Evolutionary conservation across 2,797 vertebrate genomes (phyloP).

Genomic region (Danio choprae): DNA sequence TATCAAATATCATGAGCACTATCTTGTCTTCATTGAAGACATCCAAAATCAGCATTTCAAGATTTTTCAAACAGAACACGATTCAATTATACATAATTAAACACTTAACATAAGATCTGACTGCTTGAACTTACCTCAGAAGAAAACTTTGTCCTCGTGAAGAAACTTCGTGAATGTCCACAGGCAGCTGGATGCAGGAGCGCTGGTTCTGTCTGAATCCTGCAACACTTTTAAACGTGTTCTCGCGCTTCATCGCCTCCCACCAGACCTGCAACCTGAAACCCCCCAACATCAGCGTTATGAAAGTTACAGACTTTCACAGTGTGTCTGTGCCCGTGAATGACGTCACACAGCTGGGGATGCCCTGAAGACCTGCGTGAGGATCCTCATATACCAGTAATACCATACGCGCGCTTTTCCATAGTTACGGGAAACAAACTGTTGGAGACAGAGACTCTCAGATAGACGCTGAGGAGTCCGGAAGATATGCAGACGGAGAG

Average conservation of each 20-base stretch:
- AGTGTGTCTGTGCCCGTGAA: constrained; percentile 16
- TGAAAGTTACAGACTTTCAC: constrained; percentile 17
- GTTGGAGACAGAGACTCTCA: too few species aligned
- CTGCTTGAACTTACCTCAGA: constrained; percentile 12
- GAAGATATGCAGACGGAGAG: too few species aligned
- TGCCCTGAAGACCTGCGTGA: background rate
- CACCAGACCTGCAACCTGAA: constrained; percentile 28
- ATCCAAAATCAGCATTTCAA: background rate
- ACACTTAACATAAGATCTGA: background rate
- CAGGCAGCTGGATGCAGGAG: constrained; percentile 14
- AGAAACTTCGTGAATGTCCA: background rate
- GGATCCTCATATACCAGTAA: background rate
- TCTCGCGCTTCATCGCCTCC: constrained; percentile 4
- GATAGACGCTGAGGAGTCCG: too few species aligned
- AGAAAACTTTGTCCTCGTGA: constrained; percentile 6
- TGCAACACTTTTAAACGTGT: constrained; percentile 31
- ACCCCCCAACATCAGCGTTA: constrained; percentile 17
- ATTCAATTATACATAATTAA: background rate
- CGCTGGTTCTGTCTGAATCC: background rate
- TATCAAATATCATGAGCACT: background rate
- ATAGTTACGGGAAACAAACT: background rate
- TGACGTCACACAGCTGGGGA: constrained; percentile 15
- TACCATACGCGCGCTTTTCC: background rate
- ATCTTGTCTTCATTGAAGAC: background rate
- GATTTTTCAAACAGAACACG: background rate